Evolutionary conservation across 2,888 invertebrate species (phyloP), one percentile per base, ranked within the genome.

Genomic region (Lucinisca nassula): DNA sequence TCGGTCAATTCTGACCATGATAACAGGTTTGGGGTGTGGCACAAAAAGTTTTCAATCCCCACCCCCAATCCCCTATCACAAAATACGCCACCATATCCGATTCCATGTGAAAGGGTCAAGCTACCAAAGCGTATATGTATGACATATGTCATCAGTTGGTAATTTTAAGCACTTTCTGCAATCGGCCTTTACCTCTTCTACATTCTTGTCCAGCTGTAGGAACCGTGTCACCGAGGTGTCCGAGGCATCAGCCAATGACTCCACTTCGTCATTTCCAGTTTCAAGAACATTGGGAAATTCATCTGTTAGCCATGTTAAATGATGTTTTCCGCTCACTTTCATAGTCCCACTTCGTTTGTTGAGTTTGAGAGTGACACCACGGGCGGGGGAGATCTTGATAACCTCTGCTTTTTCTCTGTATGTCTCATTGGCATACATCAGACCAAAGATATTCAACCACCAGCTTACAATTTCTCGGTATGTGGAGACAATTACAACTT

Each of bases 221-320:
- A 91, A 95, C 55, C 94, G 74, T 0, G 95, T 94, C 14, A 95
- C 94, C 30, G 95, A 95, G 32, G 91, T 91, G 51, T 94, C 94
- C 0, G 95, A 94, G 2, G 84, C 90, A 75, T 94, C 94, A 10
- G 92, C 92, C 1, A 94, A 90, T 6, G 89, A 82, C 51, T 94
- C 93, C 38, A 92, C 93, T 32, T 94, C 94, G 45, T 92, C 93
- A 70, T 94, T 94, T 0, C 94, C 94, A 49, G 93, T 91, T 81
- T 95, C 95, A 58, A 95, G 89, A n/a, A 95, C 91, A 61, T 92
- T 91, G 1, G 92, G 92, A 82, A 95, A 95, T 67, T 94, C 94
- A 72, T 94, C 93, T 10, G 94, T 92, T 87, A 95, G 92, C 95
- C 95, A 95, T 0, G 90, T 89, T 93, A 95, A 93, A 87, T 95